phyloP scores from a whole-genome alignment of 2,797 vertebrate species.

The Poeciliopsis turneri region DNA sequence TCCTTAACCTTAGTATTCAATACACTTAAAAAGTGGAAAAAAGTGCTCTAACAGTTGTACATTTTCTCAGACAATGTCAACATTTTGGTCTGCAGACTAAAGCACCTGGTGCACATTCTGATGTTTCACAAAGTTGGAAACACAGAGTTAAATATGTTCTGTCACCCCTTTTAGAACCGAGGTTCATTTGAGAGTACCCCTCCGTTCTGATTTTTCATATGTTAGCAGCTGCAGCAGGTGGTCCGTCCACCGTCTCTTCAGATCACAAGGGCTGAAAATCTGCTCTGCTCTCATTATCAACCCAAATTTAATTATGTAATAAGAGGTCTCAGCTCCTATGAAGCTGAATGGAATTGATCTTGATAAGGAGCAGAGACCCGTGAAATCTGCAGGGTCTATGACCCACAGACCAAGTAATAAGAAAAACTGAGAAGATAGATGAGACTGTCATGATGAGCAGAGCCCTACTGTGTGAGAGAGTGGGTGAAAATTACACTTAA shows the following conservation, averaged over 20 bases:
- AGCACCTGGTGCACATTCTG: background rate
- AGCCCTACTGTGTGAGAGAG: constrained; percentile 21
- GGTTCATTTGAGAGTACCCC: constrained; percentile 24
- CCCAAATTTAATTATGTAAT: constrained; percentile 76
- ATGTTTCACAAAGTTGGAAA: background rate
- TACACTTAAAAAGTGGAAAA: too few relatives aligned
- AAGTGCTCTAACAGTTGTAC: background rate
- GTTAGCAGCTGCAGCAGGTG: constrained; percentile 50
- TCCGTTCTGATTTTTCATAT: constrained; percentile 41
- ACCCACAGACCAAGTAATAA: constrained; percentile 74
- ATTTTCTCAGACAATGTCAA: background rate
- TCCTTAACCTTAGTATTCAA: background rate
- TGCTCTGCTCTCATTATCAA: constrained; percentile 67
- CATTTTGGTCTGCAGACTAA: background rate
- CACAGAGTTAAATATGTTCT: background rate
- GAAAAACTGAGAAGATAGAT: constrained; percentile 68
- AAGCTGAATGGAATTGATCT: constrained; percentile 75
- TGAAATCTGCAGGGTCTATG: constrained; percentile 72
- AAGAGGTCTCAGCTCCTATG: constrained; percentile 55
- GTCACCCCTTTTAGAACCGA: background rate
- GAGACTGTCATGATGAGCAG: constrained; percentile 52
- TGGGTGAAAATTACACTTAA: constrained; percentile 8
- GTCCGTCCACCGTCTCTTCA: constrained; percentile 32
- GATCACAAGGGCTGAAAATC: constrained; percentile 63
- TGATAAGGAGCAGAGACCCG: constrained; percentile 72